Evolutionary conservation across 2,797 vertebrate genomes (phyloP).

Genomic region (Acanthurus lineatus): DNA sequence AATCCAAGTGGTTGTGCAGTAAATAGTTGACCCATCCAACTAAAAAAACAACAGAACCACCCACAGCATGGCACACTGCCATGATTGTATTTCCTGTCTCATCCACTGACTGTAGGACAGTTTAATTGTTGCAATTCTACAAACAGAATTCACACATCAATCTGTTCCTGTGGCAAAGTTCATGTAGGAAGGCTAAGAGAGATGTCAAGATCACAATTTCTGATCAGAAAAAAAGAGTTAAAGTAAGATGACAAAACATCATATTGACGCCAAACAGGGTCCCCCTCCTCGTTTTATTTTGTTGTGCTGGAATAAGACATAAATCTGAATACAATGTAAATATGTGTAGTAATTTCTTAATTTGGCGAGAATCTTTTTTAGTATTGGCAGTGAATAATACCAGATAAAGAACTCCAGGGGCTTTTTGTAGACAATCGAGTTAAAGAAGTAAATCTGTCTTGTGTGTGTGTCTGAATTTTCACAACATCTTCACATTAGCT

Average conservation of each 20-base stretch:
- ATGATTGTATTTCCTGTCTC: not conserved
- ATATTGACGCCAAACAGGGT: not conserved
- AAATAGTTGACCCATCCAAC: too few relatives aligned
- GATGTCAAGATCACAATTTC: not conserved
- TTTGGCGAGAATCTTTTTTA: too few relatives aligned
- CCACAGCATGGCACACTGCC: not conserved
- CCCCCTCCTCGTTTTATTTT: not conserved
- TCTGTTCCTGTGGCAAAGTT: not conserved
- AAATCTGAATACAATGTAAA: not conserved
- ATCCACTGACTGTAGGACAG: not conserved
- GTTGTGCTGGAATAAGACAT: too few relatives aligned
- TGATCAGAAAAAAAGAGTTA: too few relatives aligned
- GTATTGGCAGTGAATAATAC: not conserved
- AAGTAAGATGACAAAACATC: not conserved
- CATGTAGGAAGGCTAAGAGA: not conserved
- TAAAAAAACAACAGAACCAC: too few relatives aligned
- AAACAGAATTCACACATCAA: not conserved
- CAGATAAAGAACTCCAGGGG: not conserved
- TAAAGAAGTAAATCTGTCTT: not conserved
- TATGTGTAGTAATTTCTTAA: not conserved
- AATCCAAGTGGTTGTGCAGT: not conserved
- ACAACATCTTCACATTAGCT: not conserved
- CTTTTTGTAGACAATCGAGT: not conserved
- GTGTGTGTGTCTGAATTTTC: not conserved
- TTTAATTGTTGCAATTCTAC: too few relatives aligned